Percentiles rank a stretch among this genome's conserved stretches.
Conservation (phyloP, 2,888 invertebrate species). For the Alloscopus bannaensis region DNA sequence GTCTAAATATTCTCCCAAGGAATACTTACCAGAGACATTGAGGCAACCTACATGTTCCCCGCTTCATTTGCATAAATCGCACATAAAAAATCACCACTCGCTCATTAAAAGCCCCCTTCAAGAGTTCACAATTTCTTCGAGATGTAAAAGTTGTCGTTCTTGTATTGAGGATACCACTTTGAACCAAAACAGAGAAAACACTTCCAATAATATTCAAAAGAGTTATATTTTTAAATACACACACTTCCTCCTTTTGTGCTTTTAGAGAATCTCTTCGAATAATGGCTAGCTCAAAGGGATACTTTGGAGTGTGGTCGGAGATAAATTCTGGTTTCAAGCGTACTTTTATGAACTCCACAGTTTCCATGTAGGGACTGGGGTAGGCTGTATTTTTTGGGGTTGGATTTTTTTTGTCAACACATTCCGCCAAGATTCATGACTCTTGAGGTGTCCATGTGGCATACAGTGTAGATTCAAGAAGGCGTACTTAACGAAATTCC, state of each 20-base stretch:
- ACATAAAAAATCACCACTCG: constrained; percentile 56
- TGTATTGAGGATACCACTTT: constrained; percentile 2
- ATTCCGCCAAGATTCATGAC: constrained; percentile 55
- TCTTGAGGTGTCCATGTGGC: constrained; percentile 17
- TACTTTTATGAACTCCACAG: constrained; percentile 61
- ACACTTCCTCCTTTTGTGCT: constrained; percentile 14
- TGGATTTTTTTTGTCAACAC: constrained; percentile 55
- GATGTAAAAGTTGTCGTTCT: not conserved
- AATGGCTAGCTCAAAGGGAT: constrained; percentile 51
- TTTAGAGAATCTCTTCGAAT: not conserved
- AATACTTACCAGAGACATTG: not conserved
- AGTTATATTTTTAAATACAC: constrained; percentile 16
- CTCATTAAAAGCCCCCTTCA: constrained; percentile 67
- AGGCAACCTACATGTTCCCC: not conserved
- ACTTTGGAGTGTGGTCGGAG: constrained; percentile 29
- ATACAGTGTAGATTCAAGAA: no score
- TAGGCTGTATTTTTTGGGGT: constrained; percentile 53
- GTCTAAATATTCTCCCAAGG: not conserved
- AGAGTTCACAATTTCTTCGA: constrained; percentile 29
- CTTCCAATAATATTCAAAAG: no score
- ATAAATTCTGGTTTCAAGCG: constrained; percentile 42
- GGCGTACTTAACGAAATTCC: not conserved
- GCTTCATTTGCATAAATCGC: constrained; percentile 67
- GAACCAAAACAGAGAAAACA: no score
- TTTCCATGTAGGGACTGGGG: constrained; percentile 60